Percentiles rank a stretch among this genome's conserved stretches.
phyloP scores from a whole-genome alignment of 1,140 invertebrate species.

The Potamilus streckersoni region DNA sequence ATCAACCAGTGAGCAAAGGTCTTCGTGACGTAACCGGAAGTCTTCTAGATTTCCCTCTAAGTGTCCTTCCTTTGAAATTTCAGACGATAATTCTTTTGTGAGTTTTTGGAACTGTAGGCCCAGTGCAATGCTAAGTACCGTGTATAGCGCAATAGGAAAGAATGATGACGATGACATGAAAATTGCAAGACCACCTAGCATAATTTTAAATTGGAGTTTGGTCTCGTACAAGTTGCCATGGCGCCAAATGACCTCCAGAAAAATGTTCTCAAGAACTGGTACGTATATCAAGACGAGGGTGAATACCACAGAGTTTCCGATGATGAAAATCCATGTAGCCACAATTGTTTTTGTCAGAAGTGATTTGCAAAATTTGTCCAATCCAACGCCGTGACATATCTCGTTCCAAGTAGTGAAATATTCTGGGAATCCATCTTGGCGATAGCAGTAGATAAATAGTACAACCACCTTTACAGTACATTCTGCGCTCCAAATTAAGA shows the following conservation, averaged over 20 bases:
- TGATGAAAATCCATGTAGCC: slow-evolving; percentile 17
- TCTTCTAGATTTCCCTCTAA: slow-evolving; percentile 21
- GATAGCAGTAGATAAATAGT: slow-evolving; percentile 13
- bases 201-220: slow-evolving; percentile 9
- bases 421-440: slow-evolving; percentile 12
- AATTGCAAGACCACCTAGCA: slow-evolving; percentile 13
- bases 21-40: slow-evolving; percentile 30
- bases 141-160: slow-evolving; percentile 22
- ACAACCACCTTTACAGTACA: slow-evolving; percentile 21
- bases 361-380: slow-evolving; percentile 11
- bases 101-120: slow-evolving; percentile 15
- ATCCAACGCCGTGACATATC: slow-evolving; percentile 5
- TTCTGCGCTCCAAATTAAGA: slow-evolving; percentile 26
- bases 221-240: slow-evolving; percentile 11
- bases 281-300: slow-evolving; percentile 20
- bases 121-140: slow-evolving; percentile 14
- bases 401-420: slow-evolving; percentile 19
- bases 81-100: slow-evolving; percentile 12
- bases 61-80: slow-evolving; percentile 7
- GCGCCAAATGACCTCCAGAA: slow-evolving; percentile 24
- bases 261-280: slow-evolving; percentile 18
- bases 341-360: slow-evolving; percentile 21
- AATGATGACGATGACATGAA: slow-evolving; percentile 22
- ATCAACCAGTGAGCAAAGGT: slow-evolving; percentile 8
- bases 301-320: slow-evolving; percentile 22